Conservation (phyloP, 2,797 vertebrate species). For the Characodon lateralis region DNA sequence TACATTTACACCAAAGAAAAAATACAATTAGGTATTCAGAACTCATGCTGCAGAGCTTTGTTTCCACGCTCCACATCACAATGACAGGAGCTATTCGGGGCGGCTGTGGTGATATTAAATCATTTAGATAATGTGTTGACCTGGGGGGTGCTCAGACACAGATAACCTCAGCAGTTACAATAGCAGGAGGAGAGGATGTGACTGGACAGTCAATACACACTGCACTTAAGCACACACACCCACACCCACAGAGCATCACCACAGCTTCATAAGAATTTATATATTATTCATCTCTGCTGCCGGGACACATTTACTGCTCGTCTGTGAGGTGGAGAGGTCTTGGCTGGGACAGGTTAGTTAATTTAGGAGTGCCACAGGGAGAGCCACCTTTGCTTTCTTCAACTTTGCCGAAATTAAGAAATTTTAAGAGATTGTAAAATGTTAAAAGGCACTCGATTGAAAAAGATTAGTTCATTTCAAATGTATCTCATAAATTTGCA, state of each 20-base stretch:
- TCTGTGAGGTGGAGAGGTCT: conserved; percentile 43
- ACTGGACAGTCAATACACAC: conserved; percentile 53
- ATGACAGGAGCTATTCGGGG: conserved; percentile 55
- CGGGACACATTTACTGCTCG: conserved; percentile 44
- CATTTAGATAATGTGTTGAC: conserved; percentile 75
- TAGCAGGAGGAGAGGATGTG: conserved; percentile 55
- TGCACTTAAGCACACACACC: background rate
- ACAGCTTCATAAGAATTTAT: conserved; percentile 51
- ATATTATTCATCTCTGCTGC: conserved; percentile 57
- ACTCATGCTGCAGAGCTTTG: conserved; percentile 46
- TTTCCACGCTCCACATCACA: conserved; percentile 48
- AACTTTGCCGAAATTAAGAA: background rate
- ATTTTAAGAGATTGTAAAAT: background rate
- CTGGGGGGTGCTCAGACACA: conserved; percentile 50
- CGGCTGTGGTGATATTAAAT: conserved; percentile 65
- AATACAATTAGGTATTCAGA: conserved; percentile 47
- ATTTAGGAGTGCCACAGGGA: conserved; percentile 22
- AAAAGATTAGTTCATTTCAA: background rate
- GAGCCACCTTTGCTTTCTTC: background rate
- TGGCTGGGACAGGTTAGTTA: conserved; percentile 32
- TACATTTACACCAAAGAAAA: conserved; percentile 34
- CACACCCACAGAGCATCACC: conserved; percentile 28
- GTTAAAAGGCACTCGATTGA: background rate
- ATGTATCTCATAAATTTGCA: background rate
- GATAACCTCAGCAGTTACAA: conserved; percentile 52